Evolutionary conservation across 2,113 vertebrate genomes (phyloP).

Genomic region (Laticauda colubrina): DNA sequence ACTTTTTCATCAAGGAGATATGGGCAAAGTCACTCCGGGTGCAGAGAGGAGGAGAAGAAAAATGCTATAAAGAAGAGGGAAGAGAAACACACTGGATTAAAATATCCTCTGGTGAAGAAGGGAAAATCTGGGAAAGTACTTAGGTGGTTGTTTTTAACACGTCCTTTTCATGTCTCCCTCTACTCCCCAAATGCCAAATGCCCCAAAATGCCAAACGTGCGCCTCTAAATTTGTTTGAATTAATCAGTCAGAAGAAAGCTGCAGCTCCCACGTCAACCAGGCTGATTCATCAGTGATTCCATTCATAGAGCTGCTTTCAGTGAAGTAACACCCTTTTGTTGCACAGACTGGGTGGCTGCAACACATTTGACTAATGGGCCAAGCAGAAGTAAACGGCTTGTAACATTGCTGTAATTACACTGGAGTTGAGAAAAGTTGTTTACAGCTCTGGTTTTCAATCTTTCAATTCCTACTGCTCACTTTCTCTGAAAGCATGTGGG

Average conservation of each 20-base stretch:
- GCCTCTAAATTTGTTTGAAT: not conserved
- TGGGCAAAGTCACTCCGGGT: not conserved
- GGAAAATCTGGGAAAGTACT: not conserved
- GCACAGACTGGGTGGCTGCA: constrained; percentile 42
- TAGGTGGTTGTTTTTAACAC: not conserved
- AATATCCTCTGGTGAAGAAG: not conserved
- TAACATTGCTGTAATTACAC: constrained; percentile 47
- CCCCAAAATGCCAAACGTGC: not conserved
- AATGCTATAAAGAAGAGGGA: not conserved
- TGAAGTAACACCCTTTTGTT: constrained; percentile 38
- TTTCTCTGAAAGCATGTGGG: not conserved
- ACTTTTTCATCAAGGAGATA: not conserved
- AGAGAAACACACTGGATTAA: not conserved
- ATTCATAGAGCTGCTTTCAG: constrained; percentile 40
- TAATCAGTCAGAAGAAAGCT: constrained; percentile 17
- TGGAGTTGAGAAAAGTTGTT: constrained; percentile 34
- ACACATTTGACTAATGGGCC: constrained; percentile 50
- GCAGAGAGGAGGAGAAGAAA: not conserved
- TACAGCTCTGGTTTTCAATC: not conserved
- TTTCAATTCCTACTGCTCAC: not conserved
- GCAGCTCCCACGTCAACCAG: not conserved
- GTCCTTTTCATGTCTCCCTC: not conserved
- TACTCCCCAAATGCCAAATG: not conserved
- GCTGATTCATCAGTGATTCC: constrained; percentile 17
- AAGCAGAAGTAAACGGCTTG: constrained; percentile 46